phyloP scores from a whole-genome alignment of 2,888 invertebrate species.

The Lissocephala sabroskyi region DNA sequence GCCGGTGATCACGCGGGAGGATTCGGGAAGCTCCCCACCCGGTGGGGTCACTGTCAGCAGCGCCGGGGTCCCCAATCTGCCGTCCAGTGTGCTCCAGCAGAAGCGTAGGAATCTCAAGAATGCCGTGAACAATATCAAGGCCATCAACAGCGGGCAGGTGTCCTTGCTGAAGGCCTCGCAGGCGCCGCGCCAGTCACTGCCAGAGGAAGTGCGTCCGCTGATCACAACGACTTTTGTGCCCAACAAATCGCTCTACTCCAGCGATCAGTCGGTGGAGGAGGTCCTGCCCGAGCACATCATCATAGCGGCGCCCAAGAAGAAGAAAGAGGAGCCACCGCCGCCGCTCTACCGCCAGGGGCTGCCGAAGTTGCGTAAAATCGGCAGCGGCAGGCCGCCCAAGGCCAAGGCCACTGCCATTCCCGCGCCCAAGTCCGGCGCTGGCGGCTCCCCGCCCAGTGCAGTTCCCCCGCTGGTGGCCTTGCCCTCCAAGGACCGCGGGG shows the following conservation, averaged over 20 bases:
- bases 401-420: neutral
- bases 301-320: slow-evolving; percentile 51
- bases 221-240: slow-evolving; percentile 33
- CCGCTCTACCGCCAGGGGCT: slow-evolving; percentile 12
- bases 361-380: slow-evolving; percentile 23
- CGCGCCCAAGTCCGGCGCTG: neutral
- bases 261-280: slow-evolving; percentile 46
- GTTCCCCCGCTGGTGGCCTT: slow-evolving; percentile 3
- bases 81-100: slow-evolving; percentile 52
- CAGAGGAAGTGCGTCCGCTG: slow-evolving; percentile 30
- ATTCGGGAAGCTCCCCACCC: neutral
- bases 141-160: slow-evolving; percentile 58
- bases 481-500: slow-evolving; percentile 16
- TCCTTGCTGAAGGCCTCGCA: slow-evolving; percentile 59
- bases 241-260: slow-evolving; percentile 28
- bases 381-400: no score
- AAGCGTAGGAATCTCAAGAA: slow-evolving; percentile 65
- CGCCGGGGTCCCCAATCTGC: slow-evolving; percentile 28
- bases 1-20: neutral
- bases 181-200: slow-evolving; percentile 10
- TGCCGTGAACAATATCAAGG: slow-evolving; percentile 57
- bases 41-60: slow-evolving; percentile 2
- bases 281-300: slow-evolving; percentile 51
- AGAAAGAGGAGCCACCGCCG: slow-evolving; percentile 32
- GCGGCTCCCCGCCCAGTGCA: slow-evolving; percentile 16